A percentile compares a stretch with the other conserved stretches of the same genome.
Conservation (phyloP, 1,140 invertebrate species). For the Cephus cinctus region DNA sequence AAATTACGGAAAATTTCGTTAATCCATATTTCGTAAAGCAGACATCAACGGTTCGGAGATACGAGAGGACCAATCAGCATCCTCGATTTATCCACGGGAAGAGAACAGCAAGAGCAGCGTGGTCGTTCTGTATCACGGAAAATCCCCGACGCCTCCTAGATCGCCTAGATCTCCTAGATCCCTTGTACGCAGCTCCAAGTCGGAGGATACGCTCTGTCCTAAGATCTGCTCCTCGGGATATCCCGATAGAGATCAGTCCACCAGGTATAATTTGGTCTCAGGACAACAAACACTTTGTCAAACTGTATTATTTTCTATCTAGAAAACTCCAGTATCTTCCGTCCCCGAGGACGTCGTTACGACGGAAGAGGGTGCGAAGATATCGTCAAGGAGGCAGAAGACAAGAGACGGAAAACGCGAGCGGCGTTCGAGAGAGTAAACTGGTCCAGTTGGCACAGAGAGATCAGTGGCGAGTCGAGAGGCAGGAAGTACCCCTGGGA, state of each 20-base stretch:
- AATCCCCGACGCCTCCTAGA: slow-evolving; percentile 11
- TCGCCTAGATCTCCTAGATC: slow-evolving; percentile 16
- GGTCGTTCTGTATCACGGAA: slow-evolving; percentile 35
- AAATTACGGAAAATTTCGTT: no score
- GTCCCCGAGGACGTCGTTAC: slow-evolving; percentile 20
- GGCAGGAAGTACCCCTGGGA: slow-evolving; percentile 4
- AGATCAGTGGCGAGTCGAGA: background rate
- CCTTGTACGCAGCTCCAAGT: slow-evolving; percentile 25
- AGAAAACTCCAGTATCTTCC: slow-evolving; percentile 19
- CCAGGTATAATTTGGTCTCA: no score
- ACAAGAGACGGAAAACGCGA: slow-evolving; percentile 31
- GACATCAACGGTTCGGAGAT: background rate
- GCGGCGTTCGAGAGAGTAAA: slow-evolving; percentile 31
- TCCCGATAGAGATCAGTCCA: no score
- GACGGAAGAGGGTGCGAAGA: slow-evolving; percentile 22
- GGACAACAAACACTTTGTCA: no score
- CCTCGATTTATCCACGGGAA: slow-evolving; percentile 10
- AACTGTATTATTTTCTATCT: background rate
- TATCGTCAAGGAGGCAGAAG: slow-evolving; percentile 23
- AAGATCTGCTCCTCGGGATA: no score
- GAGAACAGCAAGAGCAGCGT: slow-evolving; percentile 41
- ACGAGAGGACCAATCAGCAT: slow-evolving; percentile 18
- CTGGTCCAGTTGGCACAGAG: no score
- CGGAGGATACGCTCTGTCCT: slow-evolving; percentile 25
- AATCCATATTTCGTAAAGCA: slow-evolving; percentile 13